phyloP scores from a whole-genome alignment of 2,113 vertebrate genomes.

The Crotophaga sulcirostris region DNA sequence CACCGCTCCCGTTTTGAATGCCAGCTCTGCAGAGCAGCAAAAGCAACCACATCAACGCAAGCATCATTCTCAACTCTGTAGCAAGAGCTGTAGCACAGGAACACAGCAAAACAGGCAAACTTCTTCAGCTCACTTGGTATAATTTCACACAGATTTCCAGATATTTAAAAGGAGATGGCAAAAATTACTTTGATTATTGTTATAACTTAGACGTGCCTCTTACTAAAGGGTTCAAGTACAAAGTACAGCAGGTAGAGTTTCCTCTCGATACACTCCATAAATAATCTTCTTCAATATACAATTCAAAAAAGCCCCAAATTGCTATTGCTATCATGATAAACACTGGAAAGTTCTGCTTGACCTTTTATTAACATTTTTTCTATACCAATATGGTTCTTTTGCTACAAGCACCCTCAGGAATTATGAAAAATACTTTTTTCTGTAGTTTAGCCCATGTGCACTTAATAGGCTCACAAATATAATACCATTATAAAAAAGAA shows the following conservation, averaged over 20 bases:
- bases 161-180: neutral
- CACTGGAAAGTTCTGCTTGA: conserved; percentile 79
- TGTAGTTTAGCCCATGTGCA: conserved; percentile 84
- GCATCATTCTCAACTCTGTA: neutral
- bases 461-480: conserved; percentile 89
- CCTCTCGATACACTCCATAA: conserved; percentile 20
- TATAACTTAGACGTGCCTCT: neutral
- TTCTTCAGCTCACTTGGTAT: neutral
- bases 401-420: conserved; percentile 82
- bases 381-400: conserved; percentile 80
- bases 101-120: neutral
- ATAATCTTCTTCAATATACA: conserved; percentile 57
- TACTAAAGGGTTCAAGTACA: neutral
- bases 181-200: neutral
- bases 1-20: neutral
- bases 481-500: conserved; percentile 88
- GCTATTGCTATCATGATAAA: conserved; percentile 71
- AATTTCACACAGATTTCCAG: neutral
- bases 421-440: conserved; percentile 87
- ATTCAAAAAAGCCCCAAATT: conserved; percentile 65
- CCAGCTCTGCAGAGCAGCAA: neutral
- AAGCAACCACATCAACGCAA: accelerated
- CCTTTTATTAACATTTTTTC: conserved; percentile 85
- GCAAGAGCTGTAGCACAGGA: neutral
- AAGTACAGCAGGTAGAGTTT: neutral